Evolutionary conservation across 2,113 vertebrate species (phyloP).

Genomic region (Nycticryphes semicollaris): DNA sequence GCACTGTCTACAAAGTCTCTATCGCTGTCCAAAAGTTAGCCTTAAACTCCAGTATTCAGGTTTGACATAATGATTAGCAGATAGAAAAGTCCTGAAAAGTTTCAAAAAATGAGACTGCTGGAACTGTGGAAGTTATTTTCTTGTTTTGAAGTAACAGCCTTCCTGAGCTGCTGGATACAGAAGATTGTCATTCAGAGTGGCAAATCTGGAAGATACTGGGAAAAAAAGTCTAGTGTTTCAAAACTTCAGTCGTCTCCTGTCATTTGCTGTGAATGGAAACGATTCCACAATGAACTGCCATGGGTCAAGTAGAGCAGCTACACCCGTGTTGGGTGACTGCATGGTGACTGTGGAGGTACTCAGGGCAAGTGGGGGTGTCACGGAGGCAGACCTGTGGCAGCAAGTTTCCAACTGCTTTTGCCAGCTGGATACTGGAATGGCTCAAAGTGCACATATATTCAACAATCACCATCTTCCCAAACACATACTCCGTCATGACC

Average conservation of each 20-base stretch:
- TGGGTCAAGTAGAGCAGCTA: neutral
- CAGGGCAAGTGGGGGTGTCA: neutral
- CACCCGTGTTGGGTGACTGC: neutral
- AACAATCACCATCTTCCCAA: neutral
- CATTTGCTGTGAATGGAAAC: neutral
- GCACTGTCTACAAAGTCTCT: neutral
- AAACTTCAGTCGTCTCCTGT: neutral
- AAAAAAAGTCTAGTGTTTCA: neutral
- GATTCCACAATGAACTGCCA: neutral
- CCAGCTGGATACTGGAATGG: neutral
- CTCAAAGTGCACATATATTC: neutral
- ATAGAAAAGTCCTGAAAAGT: neutral
- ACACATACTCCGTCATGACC: neutral
- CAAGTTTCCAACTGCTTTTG: neutral
- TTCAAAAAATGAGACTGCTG: neutral
- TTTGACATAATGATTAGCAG: neutral
- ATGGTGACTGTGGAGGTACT: neutral
- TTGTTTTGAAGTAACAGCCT: neutral
- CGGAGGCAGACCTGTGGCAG: neutral
- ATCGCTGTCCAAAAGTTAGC: neutral
- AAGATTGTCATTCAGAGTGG: neutral
- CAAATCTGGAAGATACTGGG: neutral
- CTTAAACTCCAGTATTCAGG: neutral
- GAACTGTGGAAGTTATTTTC: neutral
- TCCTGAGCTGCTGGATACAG: neutral